Evolutionary conservation across 2,113 vertebrate species (phyloP).

Genomic region (Cricetomys ansorgei): DNA sequence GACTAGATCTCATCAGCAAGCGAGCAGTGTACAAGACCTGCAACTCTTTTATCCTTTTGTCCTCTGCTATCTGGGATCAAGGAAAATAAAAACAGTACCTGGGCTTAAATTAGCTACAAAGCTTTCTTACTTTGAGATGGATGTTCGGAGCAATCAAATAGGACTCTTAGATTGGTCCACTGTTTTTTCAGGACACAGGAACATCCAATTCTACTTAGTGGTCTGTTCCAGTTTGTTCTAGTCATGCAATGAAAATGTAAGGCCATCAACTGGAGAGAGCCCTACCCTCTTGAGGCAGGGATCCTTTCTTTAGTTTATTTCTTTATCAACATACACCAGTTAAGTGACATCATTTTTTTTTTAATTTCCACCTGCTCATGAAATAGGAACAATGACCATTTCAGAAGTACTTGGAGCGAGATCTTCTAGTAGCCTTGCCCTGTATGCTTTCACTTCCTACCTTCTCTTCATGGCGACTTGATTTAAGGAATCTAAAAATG

Average conservation of each 20-base stretch:
- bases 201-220: conserved; percentile 11
- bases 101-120: conserved; percentile 22
- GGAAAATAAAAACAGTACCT: conserved; percentile 24
- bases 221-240: neutral
- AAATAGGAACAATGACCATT: conserved; percentile 34
- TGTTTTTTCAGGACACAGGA: conserved; percentile 1
- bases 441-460: neutral
- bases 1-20: conserved; percentile 37
- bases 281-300: neutral
- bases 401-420: neutral
- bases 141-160: conserved; percentile 34
- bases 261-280: neutral
- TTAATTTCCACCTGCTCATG: neutral
- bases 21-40: conserved; percentile 56
- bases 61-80: conserved; percentile 32
- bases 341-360: neutral
- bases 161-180: neutral
- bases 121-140: neutral
- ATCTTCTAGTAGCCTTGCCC: neutral
- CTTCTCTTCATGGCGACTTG: conserved; percentile 3
- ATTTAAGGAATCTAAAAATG: neutral
- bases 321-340: conserved; percentile 1
- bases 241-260: neutral
- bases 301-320: conserved; percentile 26
- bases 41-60: conserved; percentile 52